A percentile compares a stretch with the other conserved stretches of the same genome.
phyloP scores from a whole-genome alignment of 1,140 invertebrate genomes.

The Caenorhabditis latens region DNA sequence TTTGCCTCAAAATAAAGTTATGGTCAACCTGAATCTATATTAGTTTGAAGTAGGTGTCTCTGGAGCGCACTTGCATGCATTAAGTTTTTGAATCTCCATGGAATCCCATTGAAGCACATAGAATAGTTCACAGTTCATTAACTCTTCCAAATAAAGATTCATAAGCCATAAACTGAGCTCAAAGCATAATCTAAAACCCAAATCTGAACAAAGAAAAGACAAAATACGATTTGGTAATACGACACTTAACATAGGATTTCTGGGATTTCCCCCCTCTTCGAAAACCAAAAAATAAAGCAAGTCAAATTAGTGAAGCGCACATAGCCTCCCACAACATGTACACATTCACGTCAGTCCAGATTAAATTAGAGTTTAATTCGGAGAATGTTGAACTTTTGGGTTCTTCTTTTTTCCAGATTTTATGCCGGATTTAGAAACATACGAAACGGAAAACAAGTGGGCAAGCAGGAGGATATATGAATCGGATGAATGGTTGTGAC shows the following conservation, averaged over 20 bases:
- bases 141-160: no score
- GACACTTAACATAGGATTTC: not conserved
- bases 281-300: slow-evolving; percentile 21
- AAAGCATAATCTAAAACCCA: not conserved
- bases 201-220: not conserved
- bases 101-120: no score
- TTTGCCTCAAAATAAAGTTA: no score
- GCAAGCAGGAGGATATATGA: slow-evolving; percentile 12
- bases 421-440: slow-evolving; percentile 30
- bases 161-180: not conserved
- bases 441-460: not conserved
- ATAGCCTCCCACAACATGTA: slow-evolving; percentile 34
- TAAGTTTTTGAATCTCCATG: no score
- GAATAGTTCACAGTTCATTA: no score
- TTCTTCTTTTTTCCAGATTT: not conserved
- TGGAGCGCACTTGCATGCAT: no score
- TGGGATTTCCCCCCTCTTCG: not conserved
- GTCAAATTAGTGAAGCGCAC: slow-evolving; percentile 46
- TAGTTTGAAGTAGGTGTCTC: no score
- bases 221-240: not conserved
- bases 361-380: slow-evolving; percentile 40
- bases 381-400: slow-evolving; percentile 43
- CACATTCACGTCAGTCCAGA: slow-evolving; percentile 30
- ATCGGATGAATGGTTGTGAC: slow-evolving; percentile 45
- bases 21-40: no score